These are phyloP conservation scores for Coluber constrictor DNA, from an alignment of 2,797 vertebrate species.

Conservation along the genomic window DNA sequence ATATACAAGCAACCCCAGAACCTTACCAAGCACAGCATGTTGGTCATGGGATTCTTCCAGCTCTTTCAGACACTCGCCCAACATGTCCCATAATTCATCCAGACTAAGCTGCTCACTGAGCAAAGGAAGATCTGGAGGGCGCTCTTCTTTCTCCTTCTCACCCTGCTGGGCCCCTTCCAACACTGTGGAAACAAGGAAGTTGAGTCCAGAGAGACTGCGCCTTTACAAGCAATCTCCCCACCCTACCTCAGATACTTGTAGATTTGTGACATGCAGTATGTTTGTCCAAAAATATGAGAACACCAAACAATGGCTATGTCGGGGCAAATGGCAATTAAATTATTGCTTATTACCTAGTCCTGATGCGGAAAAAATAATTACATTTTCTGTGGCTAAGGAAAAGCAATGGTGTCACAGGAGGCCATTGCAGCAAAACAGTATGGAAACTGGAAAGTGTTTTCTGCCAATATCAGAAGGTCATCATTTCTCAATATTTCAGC, in stretches of 20 bases:
- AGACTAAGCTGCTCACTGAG: constrained; percentile 91
- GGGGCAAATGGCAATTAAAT: neutral
- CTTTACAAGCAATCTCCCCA: neutral
- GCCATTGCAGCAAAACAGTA: neutral
- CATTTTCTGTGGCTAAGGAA: neutral
- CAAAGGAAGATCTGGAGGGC: constrained; percentile 87
- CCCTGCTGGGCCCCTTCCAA: constrained; percentile 60
- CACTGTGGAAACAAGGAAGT: constrained; percentile 31
- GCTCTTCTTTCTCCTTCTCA: constrained; percentile 83
- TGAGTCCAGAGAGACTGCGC: neutral
- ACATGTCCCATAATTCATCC: constrained; percentile 96
- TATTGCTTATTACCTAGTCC: neutral
- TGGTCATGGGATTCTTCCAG: constrained; percentile 96
- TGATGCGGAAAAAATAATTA: neutral
- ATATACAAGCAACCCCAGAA: neutral
- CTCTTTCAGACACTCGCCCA: constrained; percentile 94
- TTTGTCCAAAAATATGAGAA: neutral
- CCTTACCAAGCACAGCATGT: constrained; percentile 88
- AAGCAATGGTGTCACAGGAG: neutral
- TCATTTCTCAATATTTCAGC: neutral
- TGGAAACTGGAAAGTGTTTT: neutral
- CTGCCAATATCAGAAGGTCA: neutral
- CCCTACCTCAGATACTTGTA: neutral
- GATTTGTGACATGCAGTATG: too few relatives aligned
- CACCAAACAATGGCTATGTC: neutral